phyloP scores from a whole-genome alignment of 2,797 vertebrate genomes.

The Poecilia velifera region DNA sequence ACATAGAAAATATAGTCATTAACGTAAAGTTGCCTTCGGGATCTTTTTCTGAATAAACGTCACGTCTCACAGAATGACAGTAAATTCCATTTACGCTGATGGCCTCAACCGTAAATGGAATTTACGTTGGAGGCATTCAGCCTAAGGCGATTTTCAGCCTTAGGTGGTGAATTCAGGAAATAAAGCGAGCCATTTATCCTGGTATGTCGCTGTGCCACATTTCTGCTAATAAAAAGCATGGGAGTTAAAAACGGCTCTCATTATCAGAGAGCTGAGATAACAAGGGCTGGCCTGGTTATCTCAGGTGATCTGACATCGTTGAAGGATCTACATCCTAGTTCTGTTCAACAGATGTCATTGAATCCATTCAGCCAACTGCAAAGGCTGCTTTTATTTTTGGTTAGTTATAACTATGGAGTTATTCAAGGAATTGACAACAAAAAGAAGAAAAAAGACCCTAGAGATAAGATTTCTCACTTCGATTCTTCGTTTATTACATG shows the following conservation, averaged over 20 bases:
- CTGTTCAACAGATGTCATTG: neutral
- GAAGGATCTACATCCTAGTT: conserved; percentile 12
- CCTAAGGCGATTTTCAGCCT: conserved; percentile 8
- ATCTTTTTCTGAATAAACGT: neutral
- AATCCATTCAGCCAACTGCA: conserved; percentile 1
- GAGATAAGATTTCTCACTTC: neutral
- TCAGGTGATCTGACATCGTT: neutral
- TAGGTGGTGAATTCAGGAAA: neutral
- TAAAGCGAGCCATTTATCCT: conserved; percentile 17
- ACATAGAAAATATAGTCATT: conserved; percentile 1
- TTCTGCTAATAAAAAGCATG: conserved; percentile 38
- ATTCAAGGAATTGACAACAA: no score
- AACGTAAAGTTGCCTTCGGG: neutral
- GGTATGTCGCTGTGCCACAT: conserved; percentile 2
- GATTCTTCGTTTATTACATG: neutral
- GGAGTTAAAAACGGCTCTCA: conserved; percentile 3
- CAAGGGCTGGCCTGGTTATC: neutral
- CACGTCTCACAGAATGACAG: neutral
- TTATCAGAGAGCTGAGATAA: neutral
- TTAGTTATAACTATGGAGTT: no score
- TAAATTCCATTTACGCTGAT: conserved; percentile 8
- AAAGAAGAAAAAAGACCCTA: neutral
- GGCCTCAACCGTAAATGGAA: neutral
- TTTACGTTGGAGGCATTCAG: no score
- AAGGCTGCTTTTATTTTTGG: neutral